Conservation (phyloP, 2,888 invertebrate species). For the Euzetes globulus region DNA sequence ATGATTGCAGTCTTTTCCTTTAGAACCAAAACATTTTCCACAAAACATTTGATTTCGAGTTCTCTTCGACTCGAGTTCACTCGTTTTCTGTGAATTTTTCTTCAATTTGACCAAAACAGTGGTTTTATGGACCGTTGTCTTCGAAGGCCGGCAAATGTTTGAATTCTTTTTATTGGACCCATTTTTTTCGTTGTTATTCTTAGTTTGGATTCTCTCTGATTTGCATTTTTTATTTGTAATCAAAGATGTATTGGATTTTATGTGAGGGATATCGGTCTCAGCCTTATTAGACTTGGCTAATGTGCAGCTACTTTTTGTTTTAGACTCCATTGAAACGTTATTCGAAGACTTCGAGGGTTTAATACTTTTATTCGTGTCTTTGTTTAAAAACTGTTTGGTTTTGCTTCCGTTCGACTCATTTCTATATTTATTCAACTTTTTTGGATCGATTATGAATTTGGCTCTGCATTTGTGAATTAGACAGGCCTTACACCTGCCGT, state of each 20-base stretch:
- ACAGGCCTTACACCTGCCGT: conserved; percentile 25
- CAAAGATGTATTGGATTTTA: not conserved
- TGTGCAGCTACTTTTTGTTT: not conserved
- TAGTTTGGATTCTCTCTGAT: not conserved
- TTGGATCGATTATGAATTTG: conserved; percentile 1
- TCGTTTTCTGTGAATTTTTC: not conserved
- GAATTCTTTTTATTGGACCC: not conserved
- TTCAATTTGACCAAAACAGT: not conserved
- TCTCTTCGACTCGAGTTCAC: not conserved
- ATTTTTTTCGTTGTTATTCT: not conserved
- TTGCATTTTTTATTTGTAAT: not conserved
- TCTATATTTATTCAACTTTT: not conserved
- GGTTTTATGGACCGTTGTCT: not conserved
- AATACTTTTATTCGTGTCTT: not conserved
- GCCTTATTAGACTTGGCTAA: not conserved
- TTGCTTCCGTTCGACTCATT: not conserved
- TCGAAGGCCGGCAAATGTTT: no score
- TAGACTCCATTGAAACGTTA: not conserved
- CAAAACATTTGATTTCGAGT: not conserved
- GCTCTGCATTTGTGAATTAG: not conserved
- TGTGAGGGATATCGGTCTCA: not conserved
- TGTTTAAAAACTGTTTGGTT: not conserved
- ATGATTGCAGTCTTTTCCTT: not conserved
- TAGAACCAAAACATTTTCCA: not conserved
- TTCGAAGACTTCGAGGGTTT: not conserved